Base-by-base conservation (phyloP, 1,140 invertebrate genomes). In the Apocrypta bakeri region DNA sequence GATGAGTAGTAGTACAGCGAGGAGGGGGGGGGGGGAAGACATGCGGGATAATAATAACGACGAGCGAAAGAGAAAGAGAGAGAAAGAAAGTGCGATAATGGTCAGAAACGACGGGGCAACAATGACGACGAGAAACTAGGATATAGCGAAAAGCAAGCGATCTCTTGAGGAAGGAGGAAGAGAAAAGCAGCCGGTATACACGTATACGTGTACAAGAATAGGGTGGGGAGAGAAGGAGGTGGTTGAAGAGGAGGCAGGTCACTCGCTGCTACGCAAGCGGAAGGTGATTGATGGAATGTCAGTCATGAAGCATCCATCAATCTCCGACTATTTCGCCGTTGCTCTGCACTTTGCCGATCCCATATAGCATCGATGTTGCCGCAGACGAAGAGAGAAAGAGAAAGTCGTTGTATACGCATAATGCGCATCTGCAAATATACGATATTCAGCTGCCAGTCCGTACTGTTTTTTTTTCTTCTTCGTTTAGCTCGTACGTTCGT, bases 261-360 rank as follows among this genome's bases (percentile, higher is more conserved):
- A 81, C n/a, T 73, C 33, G n/a, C 56, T 33, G 68, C 37, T 79
- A 81, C 83, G 83, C 72, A 84, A 81, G 83, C 84, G 83, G 84
- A 84, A 84, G 86, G 87, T 92, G 91, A 92, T 92, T 89, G 91
- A 92, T 92, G 90, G 90, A 91, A 88, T 88, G 91, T 92, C 91
- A 91, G 90, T 91, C 91, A 91, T 89, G 90, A 85, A 88, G 80
- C 82, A 87, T 88, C 91, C 89, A 92, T 92, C 91, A 90, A 92
- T 92, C 91, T 90, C 88, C 82, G 84, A 77, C 86, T 86, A 85
- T 85, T 85, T 83, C 79, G 81, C 73, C 6, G 66, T n/a, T 56
- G 40, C 17, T 27, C 33, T 21, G 25, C 24, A 66, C 76, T 78
- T 68, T 66, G 79, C 81, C 82, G 79, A 76, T 85, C 80, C n/a